These are phyloP conservation scores for Caenorhabditis virilis DNA, from an alignment of 2,888 invertebrate genomes.

Conservation along the genomic window DNA sequence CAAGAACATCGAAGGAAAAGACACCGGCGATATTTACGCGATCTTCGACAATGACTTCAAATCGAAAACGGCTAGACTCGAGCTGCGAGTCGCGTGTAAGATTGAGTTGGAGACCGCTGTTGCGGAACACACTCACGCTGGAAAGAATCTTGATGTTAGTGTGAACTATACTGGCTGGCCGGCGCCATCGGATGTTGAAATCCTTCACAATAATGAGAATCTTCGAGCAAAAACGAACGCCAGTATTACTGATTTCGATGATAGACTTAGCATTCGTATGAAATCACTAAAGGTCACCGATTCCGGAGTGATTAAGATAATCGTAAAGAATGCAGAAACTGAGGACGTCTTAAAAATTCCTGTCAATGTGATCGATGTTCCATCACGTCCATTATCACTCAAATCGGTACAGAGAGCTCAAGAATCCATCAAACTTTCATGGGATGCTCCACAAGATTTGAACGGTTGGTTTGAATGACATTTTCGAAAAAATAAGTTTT, in stretches of 20 bases:
- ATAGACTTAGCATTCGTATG: conserved; percentile 71
- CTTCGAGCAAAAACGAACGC: conserved; percentile 13
- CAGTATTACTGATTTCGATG: conserved; percentile 67
- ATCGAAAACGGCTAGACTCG: conserved; percentile 27
- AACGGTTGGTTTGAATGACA: conserved; percentile 11
- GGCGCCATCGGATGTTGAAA: conserved; percentile 47
- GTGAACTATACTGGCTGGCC: conserved; percentile 42
- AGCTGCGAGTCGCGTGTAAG: conserved; percentile 36
- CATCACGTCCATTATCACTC: conserved; percentile 25
- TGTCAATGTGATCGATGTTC: conserved; percentile 58
- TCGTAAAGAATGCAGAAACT: conserved; percentile 58
- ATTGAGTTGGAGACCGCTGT: conserved; percentile 17
- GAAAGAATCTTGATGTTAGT: conserved; percentile 50
- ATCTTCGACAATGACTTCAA: conserved; percentile 32
- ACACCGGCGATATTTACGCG: conserved; percentile 53
- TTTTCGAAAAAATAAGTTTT: neutral
- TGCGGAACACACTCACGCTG: conserved; percentile 28
- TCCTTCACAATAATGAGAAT: conserved; percentile 69
- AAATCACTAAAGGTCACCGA: conserved; percentile 75
- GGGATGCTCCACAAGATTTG: conserved; percentile 20
- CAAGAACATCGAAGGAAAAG: conserved; percentile 55
- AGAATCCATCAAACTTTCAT: conserved; percentile 20
- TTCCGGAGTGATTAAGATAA: conserved; percentile 78
- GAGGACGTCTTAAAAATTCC: conserved; percentile 28
- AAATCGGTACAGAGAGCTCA: neutral